Evolutionary conservation across 2,888 invertebrate species (phyloP).

Genomic region (Andricus quercusramuli): DNA sequence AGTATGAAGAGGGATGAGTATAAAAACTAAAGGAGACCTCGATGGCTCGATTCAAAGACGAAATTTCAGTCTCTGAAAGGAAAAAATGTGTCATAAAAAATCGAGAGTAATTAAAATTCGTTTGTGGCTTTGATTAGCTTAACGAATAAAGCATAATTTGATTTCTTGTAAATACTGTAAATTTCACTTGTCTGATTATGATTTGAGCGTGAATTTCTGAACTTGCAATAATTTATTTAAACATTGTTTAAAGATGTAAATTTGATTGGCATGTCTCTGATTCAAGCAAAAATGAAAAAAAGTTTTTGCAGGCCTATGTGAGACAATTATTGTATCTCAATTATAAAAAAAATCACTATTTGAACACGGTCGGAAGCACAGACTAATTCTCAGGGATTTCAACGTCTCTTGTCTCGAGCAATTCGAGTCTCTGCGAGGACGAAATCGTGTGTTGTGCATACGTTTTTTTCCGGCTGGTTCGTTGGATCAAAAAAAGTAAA

Average conservation of each 20-base stretch:
- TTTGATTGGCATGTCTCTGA: not conserved
- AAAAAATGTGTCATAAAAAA: not conserved
- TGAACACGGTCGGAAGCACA: conserved; percentile 42
- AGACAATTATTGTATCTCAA: not conserved
- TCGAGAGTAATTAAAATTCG: not conserved
- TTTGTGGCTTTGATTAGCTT: too few species aligned
- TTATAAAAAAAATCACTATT: not conserved
- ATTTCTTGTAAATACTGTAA: too few species aligned
- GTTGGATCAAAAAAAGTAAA: conserved; percentile 70
- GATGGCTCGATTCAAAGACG: conserved; percentile 10
- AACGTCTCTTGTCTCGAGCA: conserved; percentile 43
- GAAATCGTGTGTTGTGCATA: conserved; percentile 36
- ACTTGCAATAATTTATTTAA: not conserved
- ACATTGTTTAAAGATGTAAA: not conserved
- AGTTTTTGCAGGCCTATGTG: not conserved
- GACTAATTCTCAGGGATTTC: conserved; percentile 52
- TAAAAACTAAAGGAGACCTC: not conserved
- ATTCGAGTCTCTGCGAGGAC: conserved; percentile 17
- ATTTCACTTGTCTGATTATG: too few species aligned
- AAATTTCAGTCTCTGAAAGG: not conserved
- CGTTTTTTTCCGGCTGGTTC: conserved; percentile 69
- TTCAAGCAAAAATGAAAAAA: not conserved
- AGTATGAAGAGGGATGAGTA: not conserved
- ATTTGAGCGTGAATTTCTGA: not conserved
- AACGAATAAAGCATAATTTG: too few species aligned